A percentile compares a stretch with the other conserved stretches of the same genome.
These are phyloP conservation scores for Echeneis naucrates DNA, from an alignment of 2,797 vertebrate species.

Conservation along the genomic window DNA sequence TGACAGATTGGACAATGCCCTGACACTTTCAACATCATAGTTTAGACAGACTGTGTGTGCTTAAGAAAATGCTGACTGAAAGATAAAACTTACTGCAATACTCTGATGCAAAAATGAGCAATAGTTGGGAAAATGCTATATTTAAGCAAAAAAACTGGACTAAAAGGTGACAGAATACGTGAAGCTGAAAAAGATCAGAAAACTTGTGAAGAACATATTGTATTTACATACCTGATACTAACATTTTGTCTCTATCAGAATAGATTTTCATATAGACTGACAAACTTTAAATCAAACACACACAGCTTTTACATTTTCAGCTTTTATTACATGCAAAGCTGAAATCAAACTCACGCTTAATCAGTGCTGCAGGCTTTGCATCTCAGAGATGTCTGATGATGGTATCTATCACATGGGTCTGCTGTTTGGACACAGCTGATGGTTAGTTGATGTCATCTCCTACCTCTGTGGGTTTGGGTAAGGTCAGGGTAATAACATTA, in stretches of 20 bases:
- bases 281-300: not conserved
- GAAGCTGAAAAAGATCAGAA: not conserved
- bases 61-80: conserved; percentile 45
- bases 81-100: conserved; percentile 14
- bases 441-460: not conserved
- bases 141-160: conserved; percentile 1
- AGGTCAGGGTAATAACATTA: conserved; percentile 53
- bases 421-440: conserved; percentile 1
- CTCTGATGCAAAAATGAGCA: conserved; percentile 12
- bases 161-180: not conserved
- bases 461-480: not conserved
- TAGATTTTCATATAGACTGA: not conserved
- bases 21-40: conserved; percentile 69
- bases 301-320: not conserved
- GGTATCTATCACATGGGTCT: not conserved
- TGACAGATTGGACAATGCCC: conserved; percentile 56
- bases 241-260: not conserved
- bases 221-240: not conserved
- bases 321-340: not conserved
- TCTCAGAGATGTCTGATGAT: not conserved
- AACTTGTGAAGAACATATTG: not conserved
- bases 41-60: conserved; percentile 8
- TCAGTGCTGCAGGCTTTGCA: not conserved
- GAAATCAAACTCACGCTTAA: not conserved
- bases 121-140: not conserved